Conservation (phyloP, 2,113 vertebrate species). For the Chamaetylas fuelleborni region DNA sequence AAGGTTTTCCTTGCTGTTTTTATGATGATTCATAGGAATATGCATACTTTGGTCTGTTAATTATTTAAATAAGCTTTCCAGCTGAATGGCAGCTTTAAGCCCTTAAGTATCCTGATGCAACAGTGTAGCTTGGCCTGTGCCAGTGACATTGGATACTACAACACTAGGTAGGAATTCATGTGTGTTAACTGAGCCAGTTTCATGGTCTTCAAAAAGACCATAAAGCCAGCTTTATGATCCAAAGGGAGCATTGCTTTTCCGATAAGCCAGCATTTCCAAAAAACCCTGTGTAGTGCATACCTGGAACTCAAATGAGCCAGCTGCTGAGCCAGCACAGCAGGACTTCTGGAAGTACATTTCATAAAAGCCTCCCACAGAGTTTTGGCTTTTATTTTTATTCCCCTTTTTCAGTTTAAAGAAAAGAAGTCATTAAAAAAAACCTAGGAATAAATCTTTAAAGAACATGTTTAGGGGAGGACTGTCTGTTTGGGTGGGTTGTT, state of each 20-base stretch:
- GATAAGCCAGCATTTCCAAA: neutral
- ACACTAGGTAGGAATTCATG: neutral
- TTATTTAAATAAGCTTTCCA: neutral
- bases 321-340: constrained; percentile 36
- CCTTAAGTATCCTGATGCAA: neutral
- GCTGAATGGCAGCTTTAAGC: neutral
- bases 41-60: neutral
- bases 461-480: neutral
- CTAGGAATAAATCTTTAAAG: neutral
- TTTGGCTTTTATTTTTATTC: neutral
- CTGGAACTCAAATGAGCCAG: constrained; percentile 34
- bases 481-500: neutral
- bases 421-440: neutral
- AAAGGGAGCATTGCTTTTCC: neutral
- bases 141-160: neutral
- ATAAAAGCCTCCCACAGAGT: neutral
- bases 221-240: constrained; percentile 18
- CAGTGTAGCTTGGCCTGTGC: neutral
- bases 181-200: neutral
- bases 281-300: neutral
- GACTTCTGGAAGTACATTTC: neutral
- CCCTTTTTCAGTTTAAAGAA: neutral
- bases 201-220: neutral
- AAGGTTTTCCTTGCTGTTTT: neutral
- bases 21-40: neutral